Base-by-base conservation (phyloP, 2,888 invertebrate genomes). In the Athalia rosae region DNA sequence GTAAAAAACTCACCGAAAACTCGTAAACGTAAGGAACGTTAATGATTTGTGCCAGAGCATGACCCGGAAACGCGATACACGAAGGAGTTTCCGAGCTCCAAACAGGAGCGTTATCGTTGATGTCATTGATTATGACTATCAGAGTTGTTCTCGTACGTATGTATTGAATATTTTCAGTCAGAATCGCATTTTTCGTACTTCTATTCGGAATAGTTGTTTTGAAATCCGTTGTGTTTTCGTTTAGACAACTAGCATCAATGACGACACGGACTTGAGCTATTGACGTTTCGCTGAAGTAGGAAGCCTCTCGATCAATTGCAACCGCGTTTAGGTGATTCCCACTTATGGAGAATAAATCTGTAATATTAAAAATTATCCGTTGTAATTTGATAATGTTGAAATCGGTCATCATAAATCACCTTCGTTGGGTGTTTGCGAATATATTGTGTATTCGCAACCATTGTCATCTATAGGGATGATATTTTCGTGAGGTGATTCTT, bases 51-150 rank as follows among this genome's bases (percentile, higher is more conserved):
- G 77, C 13, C 62, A 77, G 48, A 4, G 53, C 53, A 45, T 63
- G 71, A 13, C 71, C 53, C 11, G 77, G 77, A 53, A 71, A 63
- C 41, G 73, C 77, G 41, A 77, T 61, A 62, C 56, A 53, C 4
- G 62, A n/a, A n/a, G 77, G 77, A 9, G 61, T 77, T 11, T 77
- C 53, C 4, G 63, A 56, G 13, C 43, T 61, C 77, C 77, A 77
- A 15, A 73, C 45, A 8, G 77, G 77, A 71, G 77, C 9, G 50
- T 77, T 77, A 63, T 77, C 77, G 53, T 77, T 77, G 59, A 77
- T 77, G 61, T 77, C 77, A n/a, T 13, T 61, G 11, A 77, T 63
- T 0, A 77, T 77, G 15, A 50, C 77, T 43, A 53, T 56, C 8
- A 77, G 8, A 47, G 73, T 9, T 56, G 71, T 71, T 28, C 71